Base-by-base conservation (phyloP, 2,113 vertebrate genomes). In the cat (Felis catus) region DNA sequence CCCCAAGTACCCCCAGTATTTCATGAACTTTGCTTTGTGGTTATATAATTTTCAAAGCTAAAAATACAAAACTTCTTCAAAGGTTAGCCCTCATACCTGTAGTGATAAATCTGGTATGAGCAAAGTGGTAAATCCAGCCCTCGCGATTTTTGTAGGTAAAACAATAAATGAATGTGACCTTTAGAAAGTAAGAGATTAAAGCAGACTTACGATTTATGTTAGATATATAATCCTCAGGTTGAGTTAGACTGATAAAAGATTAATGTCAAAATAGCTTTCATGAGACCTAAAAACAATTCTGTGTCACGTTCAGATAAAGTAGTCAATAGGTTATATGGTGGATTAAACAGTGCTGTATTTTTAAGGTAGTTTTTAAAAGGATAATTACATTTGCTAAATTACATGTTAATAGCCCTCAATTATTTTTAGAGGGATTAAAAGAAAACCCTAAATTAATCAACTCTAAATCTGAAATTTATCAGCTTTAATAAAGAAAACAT, bases 311-410 rank as follows among this genome's bases (percentile, higher is more conserved):
- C 83, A 96, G 89, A 71, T 97, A 89, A 86, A 88, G 55, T 19
- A 94, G 63, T 90, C 70, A 94, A 1, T 90, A 96, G 78, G 68
- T 96, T 95, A 63, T 79, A 81, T 86, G 27, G 27, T 88, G 79
- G 79, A 94, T 96, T 95, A 94, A 93, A 80, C 55, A 78, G 63
- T 83, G 31, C 41, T 63, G 0, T 87, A 68, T 81, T 82, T 97
- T 90, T 74, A 51, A 94, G 71, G 53, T 71, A 89, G 25, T 76
- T 89, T 97, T 89, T 89, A 82, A 96, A 97, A 66, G n/a, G 61
- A 89, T 95, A 84, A 94, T 97, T 94, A 63, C 86, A 9, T 98
- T 97, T 79, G 93, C 83, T 70, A 95, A 97, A 83, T 96, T 86
- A 84, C 16, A 45, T 66, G 7, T 97, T 92, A 94, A 23, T 96